A percentile compares a stretch with the other conserved stretches of the same genome.
Conservation (phyloP, 2,113 vertebrate genomes). For the Mola mola region DNA sequence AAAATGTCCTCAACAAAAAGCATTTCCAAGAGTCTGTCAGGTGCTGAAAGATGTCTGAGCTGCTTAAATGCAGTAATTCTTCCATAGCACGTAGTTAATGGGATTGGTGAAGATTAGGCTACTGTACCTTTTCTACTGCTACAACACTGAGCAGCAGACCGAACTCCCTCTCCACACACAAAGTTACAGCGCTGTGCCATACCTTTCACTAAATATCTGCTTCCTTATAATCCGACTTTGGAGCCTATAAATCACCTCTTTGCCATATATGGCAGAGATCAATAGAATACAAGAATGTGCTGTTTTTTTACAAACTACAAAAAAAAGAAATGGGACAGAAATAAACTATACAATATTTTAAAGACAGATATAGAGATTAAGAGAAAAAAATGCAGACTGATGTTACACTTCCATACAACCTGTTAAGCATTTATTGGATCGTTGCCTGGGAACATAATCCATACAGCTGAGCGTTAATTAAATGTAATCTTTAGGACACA, state of each 20-base stretch:
- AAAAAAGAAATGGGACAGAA: no score
- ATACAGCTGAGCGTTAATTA: no score
- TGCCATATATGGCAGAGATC: slow-evolving; percentile 30
- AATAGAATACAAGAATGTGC: slow-evolving; percentile 5
- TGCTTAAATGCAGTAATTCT: slow-evolving; percentile 71
- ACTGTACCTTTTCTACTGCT: slow-evolving; percentile 65
- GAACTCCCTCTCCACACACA: slow-evolving; percentile 68
- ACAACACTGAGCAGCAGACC: slow-evolving; percentile 51
- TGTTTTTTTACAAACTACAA: no score
- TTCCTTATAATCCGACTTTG: slow-evolving; percentile 67
- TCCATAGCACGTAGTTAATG: slow-evolving; percentile 72
- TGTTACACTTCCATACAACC: no score
- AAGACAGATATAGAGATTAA: slow-evolving; percentile 1
- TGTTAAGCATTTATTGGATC: no score
- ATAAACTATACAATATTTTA: not conserved
- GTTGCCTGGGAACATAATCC: no score
- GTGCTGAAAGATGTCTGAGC: slow-evolving; percentile 60
- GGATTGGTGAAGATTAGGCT: slow-evolving; percentile 77
- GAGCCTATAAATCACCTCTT: slow-evolving; percentile 44
- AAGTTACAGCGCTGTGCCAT: slow-evolving; percentile 39
- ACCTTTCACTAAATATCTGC: slow-evolving; percentile 64
- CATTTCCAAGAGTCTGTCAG: slow-evolving; percentile 49
- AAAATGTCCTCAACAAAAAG: slow-evolving; percentile 58
- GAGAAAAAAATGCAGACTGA: no score
- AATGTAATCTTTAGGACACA: no score